Base-by-base conservation (phyloP, 1,140 invertebrate genomes). In the Melipona quadrifasciata region DNA sequence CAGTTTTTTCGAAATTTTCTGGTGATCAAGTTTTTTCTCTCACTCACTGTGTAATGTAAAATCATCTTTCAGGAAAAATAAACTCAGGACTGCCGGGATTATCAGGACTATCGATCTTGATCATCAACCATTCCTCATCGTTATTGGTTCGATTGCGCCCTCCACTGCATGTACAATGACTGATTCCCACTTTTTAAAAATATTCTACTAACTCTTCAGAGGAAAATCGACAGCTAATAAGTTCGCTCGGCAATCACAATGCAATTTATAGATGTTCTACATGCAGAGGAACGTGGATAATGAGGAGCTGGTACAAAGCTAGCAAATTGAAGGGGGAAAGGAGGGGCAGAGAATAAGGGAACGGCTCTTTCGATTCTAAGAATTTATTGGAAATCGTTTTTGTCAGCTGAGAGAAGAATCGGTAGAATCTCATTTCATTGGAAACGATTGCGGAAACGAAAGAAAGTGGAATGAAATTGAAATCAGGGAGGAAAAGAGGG, bases 331-430 rank as follows among this genome's bases (percentile, higher is more conserved):
- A 12, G 16, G 21, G 14, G 21, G 34, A 8, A 6, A 10, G 3
- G 5, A 10, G 5, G 2, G 31, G 8, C 67, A 58, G 31, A 19
- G 76, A 65, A 55, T 75, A 68, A 74, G 80, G 47, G 57, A 70
- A 71, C 24, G 24, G 19, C 34, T 24, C 31, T 77, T 57, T 82
- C 73, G 81, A 83, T 64, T 27, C 55, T 61, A 78, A 65, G 77
- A 80, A 87, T 87, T 87, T 88, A 88, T 89, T 80, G 87, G 87
- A 84, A 88, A 78, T 82, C 74, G 83, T 86, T 89, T 85, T 85
- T 88, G 67, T 79, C 67, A n/a, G 57, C 70, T 31, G 39, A 47
- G 47, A 64, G 86, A 89, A 85, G 84, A 89, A 89, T 85, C 86
- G 70, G 64, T 39, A 61, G 78, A 82, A 76, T 77, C 79, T 61